Evolutionary conservation across 2,888 invertebrate genomes (phyloP).

Genomic region (Drosophila ezoana): DNA sequence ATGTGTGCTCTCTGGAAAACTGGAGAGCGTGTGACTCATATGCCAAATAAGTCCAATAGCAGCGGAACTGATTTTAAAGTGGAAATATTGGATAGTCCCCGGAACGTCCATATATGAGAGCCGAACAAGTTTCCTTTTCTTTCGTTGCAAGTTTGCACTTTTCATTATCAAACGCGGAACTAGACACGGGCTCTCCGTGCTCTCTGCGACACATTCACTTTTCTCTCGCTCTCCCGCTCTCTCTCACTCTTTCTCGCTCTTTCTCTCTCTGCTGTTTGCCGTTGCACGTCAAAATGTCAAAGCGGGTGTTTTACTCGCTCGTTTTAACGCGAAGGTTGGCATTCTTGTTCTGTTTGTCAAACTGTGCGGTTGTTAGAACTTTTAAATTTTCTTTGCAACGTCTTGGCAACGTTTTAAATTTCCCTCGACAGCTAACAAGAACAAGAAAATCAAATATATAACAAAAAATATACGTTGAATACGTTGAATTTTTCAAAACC

Average conservation of each 20-base stretch:
- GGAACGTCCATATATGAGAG: slow-evolving; percentile 37
- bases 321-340: slow-evolving; percentile 80
- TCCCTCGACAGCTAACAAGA: slow-evolving; percentile 29
- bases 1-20: slow-evolving; percentile 16
- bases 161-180: slow-evolving; percentile 56
- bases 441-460: slow-evolving; percentile 10
- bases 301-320: slow-evolving; percentile 67
- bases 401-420: slow-evolving; percentile 47
- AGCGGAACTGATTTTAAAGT: slow-evolving; percentile 55
- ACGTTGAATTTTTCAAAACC: slow-evolving; percentile 37
- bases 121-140: slow-evolving; percentile 50
- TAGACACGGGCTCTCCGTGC: slow-evolving; percentile 13
- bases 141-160: slow-evolving; percentile 37
- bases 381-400: slow-evolving; percentile 40
- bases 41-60: slow-evolving; percentile 28
- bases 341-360: slow-evolving; percentile 85
- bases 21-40: slow-evolving; percentile 29
- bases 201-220: slow-evolving; percentile 4
- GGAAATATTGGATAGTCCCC: slow-evolving; percentile 31
- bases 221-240: neutral
- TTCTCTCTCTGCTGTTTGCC: neutral
- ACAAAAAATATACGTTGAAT: slow-evolving; percentile 8
- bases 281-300: slow-evolving; percentile 45
- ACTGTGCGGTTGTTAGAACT: slow-evolving; percentile 83
- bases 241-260: too few species aligned